Conservation (phyloP, 2,797 vertebrate genomes). For the Tamandua tetradactyla region DNA sequence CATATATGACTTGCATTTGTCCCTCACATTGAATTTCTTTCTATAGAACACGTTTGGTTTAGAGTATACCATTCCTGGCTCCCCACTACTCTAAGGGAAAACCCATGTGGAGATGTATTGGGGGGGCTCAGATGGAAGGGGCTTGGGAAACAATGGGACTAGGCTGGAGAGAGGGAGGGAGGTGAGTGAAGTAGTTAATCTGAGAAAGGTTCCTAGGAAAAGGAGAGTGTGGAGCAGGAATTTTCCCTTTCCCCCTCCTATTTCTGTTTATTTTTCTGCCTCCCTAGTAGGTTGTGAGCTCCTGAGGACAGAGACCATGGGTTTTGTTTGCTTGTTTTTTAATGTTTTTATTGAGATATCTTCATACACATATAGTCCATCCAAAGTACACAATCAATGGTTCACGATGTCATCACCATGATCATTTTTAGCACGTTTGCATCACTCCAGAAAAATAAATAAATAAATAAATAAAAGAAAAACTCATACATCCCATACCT, state of each 20-base stretch:
- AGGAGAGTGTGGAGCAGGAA: neutral
- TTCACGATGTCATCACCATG: too few relatives aligned
- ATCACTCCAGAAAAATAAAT: too few relatives aligned
- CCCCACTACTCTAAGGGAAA: neutral
- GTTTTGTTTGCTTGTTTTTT: too few relatives aligned
- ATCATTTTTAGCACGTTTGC: too few relatives aligned
- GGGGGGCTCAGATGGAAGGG: neutral
- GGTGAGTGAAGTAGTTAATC: fast-evolving
- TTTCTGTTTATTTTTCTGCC: neutral
- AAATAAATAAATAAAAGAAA: too few relatives aligned
- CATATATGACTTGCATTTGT: neutral
- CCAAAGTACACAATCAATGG: too few relatives aligned
- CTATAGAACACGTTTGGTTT: neutral
- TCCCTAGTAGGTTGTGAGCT: neutral
- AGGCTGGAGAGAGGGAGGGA: neutral
- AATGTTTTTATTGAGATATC: too few relatives aligned
- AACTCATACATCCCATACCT: too few relatives aligned
- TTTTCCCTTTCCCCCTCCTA: neutral
- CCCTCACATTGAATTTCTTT: neutral
- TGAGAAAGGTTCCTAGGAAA: neutral
- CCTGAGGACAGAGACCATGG: neutral
- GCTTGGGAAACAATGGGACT: neutral
- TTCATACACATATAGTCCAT: too few relatives aligned
- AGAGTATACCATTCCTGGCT: neutral
- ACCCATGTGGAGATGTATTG: too few relatives aligned